Evolutionary conservation across 2,888 invertebrate genomes (phyloP).

Genomic region (Portevinia maculata): DNA sequence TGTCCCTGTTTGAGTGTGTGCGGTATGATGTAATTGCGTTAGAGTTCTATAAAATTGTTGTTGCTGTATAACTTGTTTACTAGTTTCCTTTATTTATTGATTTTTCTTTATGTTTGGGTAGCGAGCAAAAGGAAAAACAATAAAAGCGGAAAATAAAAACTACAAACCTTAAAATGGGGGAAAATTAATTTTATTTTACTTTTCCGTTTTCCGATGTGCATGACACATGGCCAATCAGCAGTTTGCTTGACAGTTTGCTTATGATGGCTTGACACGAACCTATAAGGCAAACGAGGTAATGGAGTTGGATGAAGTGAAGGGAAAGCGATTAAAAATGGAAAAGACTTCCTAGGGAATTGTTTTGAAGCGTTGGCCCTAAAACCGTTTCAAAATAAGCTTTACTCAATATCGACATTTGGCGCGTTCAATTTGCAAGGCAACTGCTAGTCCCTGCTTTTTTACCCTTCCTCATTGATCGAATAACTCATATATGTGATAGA

Average conservation of each 20-base stretch:
- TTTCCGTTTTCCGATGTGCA: slow-evolving; percentile 14
- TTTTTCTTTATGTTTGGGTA: slow-evolving; percentile 1
- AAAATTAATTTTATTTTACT: slow-evolving; percentile 9
- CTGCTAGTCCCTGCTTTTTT: too few species aligned
- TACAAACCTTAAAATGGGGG: slow-evolving; percentile 2
- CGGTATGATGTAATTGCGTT: slow-evolving; percentile 47
- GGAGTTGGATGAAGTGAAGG: neutral
- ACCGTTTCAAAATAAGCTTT: too few species aligned
- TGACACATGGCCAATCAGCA: slow-evolving; percentile 27
- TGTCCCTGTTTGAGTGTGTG: neutral
- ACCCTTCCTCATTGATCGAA: too few species aligned
- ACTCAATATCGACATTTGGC: too few species aligned
- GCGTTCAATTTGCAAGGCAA: too few species aligned
- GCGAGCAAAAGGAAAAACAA: slow-evolving; percentile 5
- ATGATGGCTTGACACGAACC: neutral
- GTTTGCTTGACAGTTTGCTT: slow-evolving; percentile 25
- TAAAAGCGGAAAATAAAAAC: neutral
- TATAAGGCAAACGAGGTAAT: neutral
- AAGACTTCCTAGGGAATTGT: neutral
- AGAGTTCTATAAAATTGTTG: slow-evolving; percentile 31
- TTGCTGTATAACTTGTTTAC: neutral
- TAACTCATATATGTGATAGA: too few species aligned
- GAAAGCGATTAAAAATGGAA: neutral
- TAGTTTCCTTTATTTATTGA: slow-evolving; percentile 18
- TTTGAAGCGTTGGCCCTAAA: too few species aligned